Base-by-base conservation (phyloP, 2,888 invertebrate genomes). In the Barypeithes pellucidus region DNA sequence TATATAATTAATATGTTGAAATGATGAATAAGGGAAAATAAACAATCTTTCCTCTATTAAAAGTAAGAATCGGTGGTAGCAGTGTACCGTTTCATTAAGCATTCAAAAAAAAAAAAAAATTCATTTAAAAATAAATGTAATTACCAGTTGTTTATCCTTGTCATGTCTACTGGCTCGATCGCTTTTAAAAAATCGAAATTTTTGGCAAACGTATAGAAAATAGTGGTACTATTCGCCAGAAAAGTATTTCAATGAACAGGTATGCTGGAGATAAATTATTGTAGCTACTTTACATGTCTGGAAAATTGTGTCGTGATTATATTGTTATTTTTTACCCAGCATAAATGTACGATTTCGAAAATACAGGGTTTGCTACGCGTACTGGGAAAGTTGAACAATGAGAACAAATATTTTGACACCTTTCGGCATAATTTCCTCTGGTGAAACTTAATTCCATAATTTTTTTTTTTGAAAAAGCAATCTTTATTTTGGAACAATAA, bases 41-140 rank as follows among this genome's bases (percentile, higher is more conserved):
- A 50, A 24, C n/a, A 50, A 57, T 36, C 18, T 16, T 33, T 57
- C 33, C 11, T 33, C 14, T 33, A 33, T 11, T 29, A 45, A 61
- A 24, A 45, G 24, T 11, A 16, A 61, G 29, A 61, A 16, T 60
- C 14, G 7, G 43, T 43, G 22, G n/a, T 22, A 61, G n/a, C 24
- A 8, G 9, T 7, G 8, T 29, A 29, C 9, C 7, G 24, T 61
- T 45, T 45, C 45, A 61, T 41, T 29, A 45, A 45, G 29, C 45
- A 29, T 14, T n/a, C 4, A 39, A 11, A 1, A 61, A 61, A 61
- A 61, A 29, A 29, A 16, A 12, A 22, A 41, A 22, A 43, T n/a
- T 11, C 24, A 14, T 61, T 61, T 61, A 61, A 61, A 61, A 61
- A 61, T 61, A 61, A 57, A 24, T 45, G 16, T 61, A 61, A 61